Percentiles rank a stretch among this genome's conserved stretches.
These are phyloP conservation scores for Hippocampus comes DNA, from an alignment of 2,113 vertebrate species.

Conservation along the genomic window DNA sequence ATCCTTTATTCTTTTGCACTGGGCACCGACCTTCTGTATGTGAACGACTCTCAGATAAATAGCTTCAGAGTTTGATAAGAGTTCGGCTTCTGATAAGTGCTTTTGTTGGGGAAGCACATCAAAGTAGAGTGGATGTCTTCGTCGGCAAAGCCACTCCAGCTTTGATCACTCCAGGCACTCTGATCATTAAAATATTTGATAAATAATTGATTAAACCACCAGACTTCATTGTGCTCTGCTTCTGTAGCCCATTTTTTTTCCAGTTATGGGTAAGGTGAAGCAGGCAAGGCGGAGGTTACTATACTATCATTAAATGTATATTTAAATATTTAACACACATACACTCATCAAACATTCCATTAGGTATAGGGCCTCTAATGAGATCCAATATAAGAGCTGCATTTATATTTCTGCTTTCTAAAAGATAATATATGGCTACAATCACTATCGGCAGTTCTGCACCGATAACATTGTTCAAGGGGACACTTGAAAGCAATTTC, in stretches of 20 bases:
- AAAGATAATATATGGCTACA: background rate
- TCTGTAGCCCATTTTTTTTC: constrained; percentile 64
- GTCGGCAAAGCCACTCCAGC: constrained; percentile 67
- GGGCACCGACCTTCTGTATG: constrained; percentile 55
- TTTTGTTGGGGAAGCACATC: constrained; percentile 76
- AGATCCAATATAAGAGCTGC: background rate
- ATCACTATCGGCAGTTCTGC: background rate
- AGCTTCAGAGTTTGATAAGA: constrained; percentile 58
- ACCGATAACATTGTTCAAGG: background rate
- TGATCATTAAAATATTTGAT: constrained; percentile 82
- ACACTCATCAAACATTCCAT: constrained; percentile 3
- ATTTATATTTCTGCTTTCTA: background rate
- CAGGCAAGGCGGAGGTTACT: background rate
- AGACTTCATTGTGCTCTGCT: constrained; percentile 72
- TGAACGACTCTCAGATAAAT: constrained; percentile 48
- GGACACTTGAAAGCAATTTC: background rate
- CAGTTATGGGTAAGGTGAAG: constrained; percentile 1
- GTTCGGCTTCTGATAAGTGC: constrained; percentile 69
- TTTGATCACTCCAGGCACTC: constrained; percentile 81
- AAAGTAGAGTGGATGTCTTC: constrained; percentile 71
- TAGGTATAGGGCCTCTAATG: background rate
- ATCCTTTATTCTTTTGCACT: constrained; percentile 8
- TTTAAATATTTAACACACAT: constrained; percentile 8
- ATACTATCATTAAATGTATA: constrained; percentile 5
- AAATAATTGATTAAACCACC: constrained; percentile 84